phyloP scores from a whole-genome alignment of 2,888 invertebrate genomes.

The Melieria picta region DNA sequence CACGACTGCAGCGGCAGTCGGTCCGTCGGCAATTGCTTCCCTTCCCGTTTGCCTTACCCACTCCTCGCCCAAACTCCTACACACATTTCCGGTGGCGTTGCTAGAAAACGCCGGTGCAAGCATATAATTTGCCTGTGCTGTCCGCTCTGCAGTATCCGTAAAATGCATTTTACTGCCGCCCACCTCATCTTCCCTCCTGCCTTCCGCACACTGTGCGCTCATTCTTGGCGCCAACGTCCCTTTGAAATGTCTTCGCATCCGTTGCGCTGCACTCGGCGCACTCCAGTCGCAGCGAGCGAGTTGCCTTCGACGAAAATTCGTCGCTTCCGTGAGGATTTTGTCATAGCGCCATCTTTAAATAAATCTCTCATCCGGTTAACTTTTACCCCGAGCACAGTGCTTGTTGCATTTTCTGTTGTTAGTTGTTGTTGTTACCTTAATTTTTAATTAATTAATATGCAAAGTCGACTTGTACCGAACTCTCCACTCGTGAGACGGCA shows the following conservation, averaged over 20 bases:
- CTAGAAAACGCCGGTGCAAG: background rate
- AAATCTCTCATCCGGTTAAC: too few species aligned
- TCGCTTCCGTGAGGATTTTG: too few species aligned
- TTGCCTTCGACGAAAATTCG: too few species aligned
- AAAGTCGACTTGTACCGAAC: slow-evolving; percentile 60
- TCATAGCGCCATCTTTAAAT: too few species aligned
- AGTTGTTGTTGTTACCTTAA: slow-evolving; percentile 48
- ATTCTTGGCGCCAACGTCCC: slow-evolving; percentile 39
- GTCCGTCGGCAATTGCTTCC: too few species aligned
- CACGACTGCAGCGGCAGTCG: too few species aligned
- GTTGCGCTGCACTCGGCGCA: slow-evolving; percentile 49
- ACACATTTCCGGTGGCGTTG: background rate
- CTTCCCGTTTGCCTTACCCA: slow-evolving; percentile 3
- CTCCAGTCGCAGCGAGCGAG: slow-evolving; percentile 32
- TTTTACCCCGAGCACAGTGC: too few species aligned
- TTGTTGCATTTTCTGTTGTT: too few species aligned
- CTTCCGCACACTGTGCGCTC: slow-evolving; percentile 49
- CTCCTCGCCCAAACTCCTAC: background rate
- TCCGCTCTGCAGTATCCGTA: background rate
- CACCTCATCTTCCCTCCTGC: slow-evolving; percentile 38
- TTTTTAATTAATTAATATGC: slow-evolving; percentile 63
- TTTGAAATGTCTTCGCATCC: slow-evolving; percentile 59
- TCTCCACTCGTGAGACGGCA: slow-evolving; percentile 31
- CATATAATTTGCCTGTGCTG: background rate
- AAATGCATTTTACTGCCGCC: background rate